Base-by-base conservation (phyloP, 2,113 vertebrate genomes). In the Platysteira castanea region DNA sequence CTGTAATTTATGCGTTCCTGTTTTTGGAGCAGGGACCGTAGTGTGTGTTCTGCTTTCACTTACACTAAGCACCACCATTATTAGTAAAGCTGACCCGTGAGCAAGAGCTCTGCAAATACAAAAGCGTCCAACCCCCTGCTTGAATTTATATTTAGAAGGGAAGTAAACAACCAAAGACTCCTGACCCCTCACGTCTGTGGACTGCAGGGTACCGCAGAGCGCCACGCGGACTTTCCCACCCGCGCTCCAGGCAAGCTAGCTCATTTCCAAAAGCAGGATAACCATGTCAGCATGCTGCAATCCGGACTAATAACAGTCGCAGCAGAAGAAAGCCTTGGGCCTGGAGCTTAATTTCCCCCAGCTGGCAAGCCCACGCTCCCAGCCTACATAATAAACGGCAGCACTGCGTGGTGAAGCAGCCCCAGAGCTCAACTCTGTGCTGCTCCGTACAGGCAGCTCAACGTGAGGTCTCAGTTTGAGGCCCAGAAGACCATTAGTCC, bases 331-430 rank as follows among this genome's bases (percentile, higher is more conserved):
- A 96, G 84, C 87, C 81, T 94, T 87, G 84, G 74, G 92, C 70
- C 85, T 83, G 71, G 61, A 94, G 90, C 53, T 95, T 96, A 64
- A 94, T 95, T 93, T 95, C 91, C 70, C 93, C 56, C 92, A 94
- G 89, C 89, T 87, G 81, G 87, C 64, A 67, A 67, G 81, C 77
- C 95, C 90, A 75, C 81, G 6, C 87, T 94, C 69, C 52, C 39
- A 93, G 81, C 90, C 90, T 67, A 78, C 52, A 35, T 13, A 75
- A 94, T 59, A 67, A 71, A 87, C 1, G 2, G 76, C 87, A 84
- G 76, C 54, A 11, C 24, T 0, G 41, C 3, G 0, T 10, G 39
- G 89, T 12, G 8, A 61, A 74, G 64, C 73, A 41, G 59, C 44
- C 81, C 56, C 49, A 39, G 54, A 93, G 60, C 87, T 42, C 19